Evolutionary conservation across 1,140 invertebrate species (phyloP), one percentile per base, ranked within the genome.

Genomic region (Drosophila equinoxialis): DNA sequence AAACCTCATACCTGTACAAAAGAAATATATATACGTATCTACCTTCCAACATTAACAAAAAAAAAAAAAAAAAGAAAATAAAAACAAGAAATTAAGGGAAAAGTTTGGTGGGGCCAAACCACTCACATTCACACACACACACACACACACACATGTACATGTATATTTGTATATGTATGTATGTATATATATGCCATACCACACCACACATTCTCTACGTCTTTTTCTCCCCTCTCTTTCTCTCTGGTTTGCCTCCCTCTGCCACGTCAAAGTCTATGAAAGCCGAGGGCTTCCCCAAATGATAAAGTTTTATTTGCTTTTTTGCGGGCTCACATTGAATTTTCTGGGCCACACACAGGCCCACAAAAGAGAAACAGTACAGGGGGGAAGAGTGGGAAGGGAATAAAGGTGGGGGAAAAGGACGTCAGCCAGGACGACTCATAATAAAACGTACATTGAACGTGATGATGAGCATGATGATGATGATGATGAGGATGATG

Each of bases 241-340:
- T 7, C 42, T 2, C 42, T 45, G 1, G 5, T 6, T 39, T 13
- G n/a, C 42, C 51, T 30, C 30, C 35, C 71, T 59, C 65, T 37
- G 30, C 30, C 41, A 65, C 41, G 54, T 54, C 51, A 42, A 66
- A 79, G 84, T 87, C 83, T 87, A 83, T 87, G 83, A 83, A 89
- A 82, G 83, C 79, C 72, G 77, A 87, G 83, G 83, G 83, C 83
- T 87, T 87, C 83, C 83, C 83, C 83, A 87, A 87, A 87, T 87
- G 83, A 87, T 87, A 87, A 87, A 89, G 68, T 87, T 87, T 89
- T 89, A 89, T 87, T 89, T 87, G 83, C 79, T 69, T 87, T 69
- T 87, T 87, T 87, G 83, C 76, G 82, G 82, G 82, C 71, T 72
- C 83, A 87, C 83, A 87, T 71, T 79, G 67, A 63, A 65, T 79